Conservation (phyloP, 2,888 invertebrate genomes). For the Cryptophagus acutangulus region DNA sequence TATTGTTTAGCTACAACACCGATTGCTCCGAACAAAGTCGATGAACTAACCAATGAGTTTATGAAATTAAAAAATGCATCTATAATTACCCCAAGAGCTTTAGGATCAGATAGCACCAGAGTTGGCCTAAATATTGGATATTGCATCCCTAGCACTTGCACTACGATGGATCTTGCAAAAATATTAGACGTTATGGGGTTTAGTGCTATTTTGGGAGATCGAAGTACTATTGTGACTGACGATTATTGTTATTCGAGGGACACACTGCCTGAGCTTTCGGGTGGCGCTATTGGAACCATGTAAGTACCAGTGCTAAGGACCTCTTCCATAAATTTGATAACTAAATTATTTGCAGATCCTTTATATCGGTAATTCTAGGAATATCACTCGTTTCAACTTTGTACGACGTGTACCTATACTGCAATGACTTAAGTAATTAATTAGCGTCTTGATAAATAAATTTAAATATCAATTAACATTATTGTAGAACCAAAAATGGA, state of each 20-base stretch:
- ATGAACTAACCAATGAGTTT: background rate
- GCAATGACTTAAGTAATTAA: slow-evolving; percentile 2
- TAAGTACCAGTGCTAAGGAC: too few species aligned
- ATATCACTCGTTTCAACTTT: background rate
- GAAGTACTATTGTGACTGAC: too few species aligned
- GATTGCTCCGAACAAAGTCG: background rate
- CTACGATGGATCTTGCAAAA: too few species aligned
- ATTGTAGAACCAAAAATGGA: slow-evolving; percentile 10
- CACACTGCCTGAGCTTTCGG: slow-evolving; percentile 10
- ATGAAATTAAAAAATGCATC: background rate
- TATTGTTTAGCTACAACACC: slow-evolving; percentile 10
- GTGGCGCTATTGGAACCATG: slow-evolving; percentile 15
- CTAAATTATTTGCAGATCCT: background rate
- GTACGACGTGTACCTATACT: slow-evolving; percentile 4
- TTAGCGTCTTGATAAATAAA: too few species aligned
- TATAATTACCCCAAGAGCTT: too few species aligned
- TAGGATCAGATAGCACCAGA: too few species aligned
- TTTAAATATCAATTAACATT: too few species aligned
- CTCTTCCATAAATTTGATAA: background rate
- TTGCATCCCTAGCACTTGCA: too few species aligned
- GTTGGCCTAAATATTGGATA: too few species aligned
- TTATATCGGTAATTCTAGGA: background rate
- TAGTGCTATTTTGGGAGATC: too few species aligned
- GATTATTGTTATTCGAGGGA: slow-evolving; percentile 15
- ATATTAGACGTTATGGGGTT: too few species aligned